Percentiles rank a stretch among this genome's conserved stretches.
Evolutionary conservation across 2,888 invertebrate genomes (phyloP).

Genomic region (Lamproptera curius): DNA sequence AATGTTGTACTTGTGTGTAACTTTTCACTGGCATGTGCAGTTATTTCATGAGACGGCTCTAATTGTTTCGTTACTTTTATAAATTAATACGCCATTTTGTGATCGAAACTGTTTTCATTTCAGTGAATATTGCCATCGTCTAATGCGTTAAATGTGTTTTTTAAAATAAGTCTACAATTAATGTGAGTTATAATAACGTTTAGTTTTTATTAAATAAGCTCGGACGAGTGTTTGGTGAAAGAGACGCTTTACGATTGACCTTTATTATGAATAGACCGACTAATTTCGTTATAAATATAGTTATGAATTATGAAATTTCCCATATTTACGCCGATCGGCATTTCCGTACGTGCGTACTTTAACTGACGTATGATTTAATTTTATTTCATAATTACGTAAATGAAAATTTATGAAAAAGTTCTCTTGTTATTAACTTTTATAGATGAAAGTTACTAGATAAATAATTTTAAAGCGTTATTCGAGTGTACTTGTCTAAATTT

Average conservation of each 20-base stretch:
- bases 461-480: too few species aligned
- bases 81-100: conserved; percentile 65
- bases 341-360: too few species aligned
- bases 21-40: conserved; percentile 65
- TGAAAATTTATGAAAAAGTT: too few species aligned
- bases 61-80: conserved; percentile 59
- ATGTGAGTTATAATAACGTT: conserved; percentile 5
- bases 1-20: conserved; percentile 48
- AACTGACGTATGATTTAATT: too few species aligned
- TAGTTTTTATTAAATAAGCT: background rate
- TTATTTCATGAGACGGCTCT: conserved; percentile 61
- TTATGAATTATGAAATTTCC: background rate
- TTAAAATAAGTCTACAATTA: conserved; percentile 1
- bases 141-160: conserved; percentile 18
- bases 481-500: background rate
- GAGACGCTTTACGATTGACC: background rate
- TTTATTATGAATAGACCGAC: background rate
- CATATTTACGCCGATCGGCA: background rate
- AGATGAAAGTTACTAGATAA: too few species aligned
- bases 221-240: background rate
- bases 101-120: conserved; percentile 29
- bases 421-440: too few species aligned
- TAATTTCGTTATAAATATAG: background rate
- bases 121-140: conserved; percentile 3
- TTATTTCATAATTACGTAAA: too few species aligned